Evolutionary conservation across 92 coral and sea anemone species (phyloP).

Genomic region (Parazoanthus darwini): DNA sequence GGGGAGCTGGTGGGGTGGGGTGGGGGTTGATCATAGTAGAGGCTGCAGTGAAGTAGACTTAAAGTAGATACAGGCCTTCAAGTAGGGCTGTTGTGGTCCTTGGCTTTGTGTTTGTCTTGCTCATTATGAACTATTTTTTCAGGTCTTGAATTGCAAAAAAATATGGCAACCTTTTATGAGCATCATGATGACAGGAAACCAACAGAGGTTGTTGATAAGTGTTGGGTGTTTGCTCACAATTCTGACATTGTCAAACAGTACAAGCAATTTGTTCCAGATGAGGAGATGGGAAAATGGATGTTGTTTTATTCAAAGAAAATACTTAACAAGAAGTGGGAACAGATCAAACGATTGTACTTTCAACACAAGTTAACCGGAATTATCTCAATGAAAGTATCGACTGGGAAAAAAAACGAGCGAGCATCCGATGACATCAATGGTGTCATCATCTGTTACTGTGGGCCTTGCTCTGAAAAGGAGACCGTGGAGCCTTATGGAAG

Average conservation of each 20-base stretch:
- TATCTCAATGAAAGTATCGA: not conserved
- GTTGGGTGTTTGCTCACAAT: not conserved
- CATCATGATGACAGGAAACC: not conserved
- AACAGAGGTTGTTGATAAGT: not conserved
- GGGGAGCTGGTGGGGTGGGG: too few species aligned
- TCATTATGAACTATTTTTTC: too few species aligned
- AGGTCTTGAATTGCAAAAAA: not conserved
- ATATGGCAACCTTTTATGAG: not conserved
- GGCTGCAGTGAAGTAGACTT: too few species aligned
- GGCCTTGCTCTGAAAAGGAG: not conserved
- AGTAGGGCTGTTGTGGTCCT: too few species aligned
- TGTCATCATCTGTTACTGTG: constrained; percentile 9
- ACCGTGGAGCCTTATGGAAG: not conserved
- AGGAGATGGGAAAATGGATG: constrained; percentile 6
- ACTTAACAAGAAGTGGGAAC: not conserved
- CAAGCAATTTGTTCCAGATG: not conserved
- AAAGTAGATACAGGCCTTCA: too few species aligned
- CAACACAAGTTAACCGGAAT: not conserved
- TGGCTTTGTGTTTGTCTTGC: too few species aligned
- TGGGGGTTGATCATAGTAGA: too few species aligned
- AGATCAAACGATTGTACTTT: not conserved
- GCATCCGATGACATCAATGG: not conserved
- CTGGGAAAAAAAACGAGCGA: not conserved
- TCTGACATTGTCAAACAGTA: not conserved
- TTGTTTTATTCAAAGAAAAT: not conserved